Percentiles rank a stretch among this genome's conserved stretches.
Evolutionary conservation across 2,797 vertebrate genomes (phyloP).

Genomic region (Notolepis coatsorum): DNA sequence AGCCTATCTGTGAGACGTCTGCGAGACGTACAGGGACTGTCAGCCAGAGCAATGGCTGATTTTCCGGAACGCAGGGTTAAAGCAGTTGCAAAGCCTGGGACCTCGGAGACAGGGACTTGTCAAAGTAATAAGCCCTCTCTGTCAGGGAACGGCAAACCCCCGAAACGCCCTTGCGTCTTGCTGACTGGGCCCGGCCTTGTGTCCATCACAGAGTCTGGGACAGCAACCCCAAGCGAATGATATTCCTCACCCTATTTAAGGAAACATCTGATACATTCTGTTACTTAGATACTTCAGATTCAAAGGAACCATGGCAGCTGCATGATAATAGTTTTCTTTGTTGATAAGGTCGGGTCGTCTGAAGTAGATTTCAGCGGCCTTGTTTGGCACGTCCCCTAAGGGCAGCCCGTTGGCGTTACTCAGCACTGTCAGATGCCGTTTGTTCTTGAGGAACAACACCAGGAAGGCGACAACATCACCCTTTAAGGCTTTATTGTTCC

Average conservation of each 20-base stretch:
- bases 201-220: slow-evolving; percentile 34
- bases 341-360: slow-evolving; percentile 33
- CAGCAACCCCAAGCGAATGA: neutral
- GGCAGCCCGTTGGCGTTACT: slow-evolving; percentile 49
- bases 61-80: slow-evolving; percentile 61
- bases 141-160: slow-evolving; percentile 47
- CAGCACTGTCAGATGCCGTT: slow-evolving; percentile 41
- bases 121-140: slow-evolving; percentile 60
- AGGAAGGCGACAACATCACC: slow-evolving; percentile 33
- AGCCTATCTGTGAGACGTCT: too few relatives aligned
- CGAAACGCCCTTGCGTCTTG: slow-evolving; percentile 23
- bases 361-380: slow-evolving; percentile 41
- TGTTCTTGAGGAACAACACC: slow-evolving; percentile 53
- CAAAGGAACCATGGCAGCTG: slow-evolving; percentile 1
- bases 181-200: slow-evolving; percentile 27
- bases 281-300: neutral
- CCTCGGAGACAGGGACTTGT: slow-evolving; percentile 61
- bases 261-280: neutral
- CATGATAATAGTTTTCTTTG: slow-evolving; percentile 23
- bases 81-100: slow-evolving; percentile 52
- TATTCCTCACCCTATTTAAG: neutral
- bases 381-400: slow-evolving; percentile 52
- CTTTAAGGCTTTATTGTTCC: slow-evolving; percentile 34
- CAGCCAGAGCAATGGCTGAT: slow-evolving; percentile 37
- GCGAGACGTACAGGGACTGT: slow-evolving; percentile 39